Conservation (phyloP, 2,113 vertebrate genomes). For the Pongo abelii region DNA sequence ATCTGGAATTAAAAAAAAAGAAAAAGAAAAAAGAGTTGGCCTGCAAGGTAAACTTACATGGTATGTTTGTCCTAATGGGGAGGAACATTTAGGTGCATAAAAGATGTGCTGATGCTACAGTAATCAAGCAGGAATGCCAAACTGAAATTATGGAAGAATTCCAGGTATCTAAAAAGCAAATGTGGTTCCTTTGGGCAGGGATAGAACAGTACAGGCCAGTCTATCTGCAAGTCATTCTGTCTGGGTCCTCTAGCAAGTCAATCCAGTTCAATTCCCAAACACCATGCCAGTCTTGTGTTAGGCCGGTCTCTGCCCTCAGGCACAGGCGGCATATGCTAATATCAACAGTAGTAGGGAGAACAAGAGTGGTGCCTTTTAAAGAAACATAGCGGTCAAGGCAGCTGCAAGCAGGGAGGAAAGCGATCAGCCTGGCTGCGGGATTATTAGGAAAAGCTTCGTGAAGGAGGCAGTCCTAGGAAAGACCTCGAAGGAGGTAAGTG, state of each 20-base stretch:
- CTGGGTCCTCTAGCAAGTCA: neutral
- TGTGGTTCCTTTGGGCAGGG: neutral
- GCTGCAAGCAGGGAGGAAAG: neutral
- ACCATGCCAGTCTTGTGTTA: neutral
- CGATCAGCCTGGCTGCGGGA: neutral
- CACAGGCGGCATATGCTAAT: too few relatives aligned
- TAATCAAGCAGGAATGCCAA: neutral
- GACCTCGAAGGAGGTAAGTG: neutral
- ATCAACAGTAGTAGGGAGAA: neutral
- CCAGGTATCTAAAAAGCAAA: neutral
- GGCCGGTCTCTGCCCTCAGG: neutral
- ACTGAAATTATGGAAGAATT: neutral
- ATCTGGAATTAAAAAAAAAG: too few relatives aligned
- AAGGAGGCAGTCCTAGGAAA: neutral
- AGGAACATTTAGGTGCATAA: neutral
- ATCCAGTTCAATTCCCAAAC: neutral
- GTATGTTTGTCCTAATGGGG: neutral
- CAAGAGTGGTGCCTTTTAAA: neutral
- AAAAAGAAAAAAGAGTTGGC: neutral
- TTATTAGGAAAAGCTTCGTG: neutral
- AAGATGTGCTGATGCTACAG: neutral
- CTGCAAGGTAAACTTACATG: fast-evolving
- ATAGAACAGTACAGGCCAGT: neutral
- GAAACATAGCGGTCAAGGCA: neutral
- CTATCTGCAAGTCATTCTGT: neutral